Evolutionary conservation across 2,797 vertebrate genomes (phyloP).

Genomic region (Kryptopterus vitreolus): DNA sequence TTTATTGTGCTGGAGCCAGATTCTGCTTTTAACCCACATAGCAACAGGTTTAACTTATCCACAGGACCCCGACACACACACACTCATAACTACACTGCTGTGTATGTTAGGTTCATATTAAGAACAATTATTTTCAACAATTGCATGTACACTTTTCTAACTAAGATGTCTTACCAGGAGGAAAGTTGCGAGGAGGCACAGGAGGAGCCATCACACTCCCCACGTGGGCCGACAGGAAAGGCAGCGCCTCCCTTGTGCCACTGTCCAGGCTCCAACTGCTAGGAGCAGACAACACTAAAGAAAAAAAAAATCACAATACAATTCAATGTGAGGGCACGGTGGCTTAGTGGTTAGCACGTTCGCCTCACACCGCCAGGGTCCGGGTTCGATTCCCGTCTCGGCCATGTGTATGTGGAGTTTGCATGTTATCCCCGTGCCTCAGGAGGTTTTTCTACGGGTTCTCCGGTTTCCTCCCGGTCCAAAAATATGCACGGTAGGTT

Average conservation of each 20-base stretch:
- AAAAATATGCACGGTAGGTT: too few species aligned
- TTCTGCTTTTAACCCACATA: background rate
- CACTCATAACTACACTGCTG: slow-evolving; percentile 1
- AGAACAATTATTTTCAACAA: background rate
- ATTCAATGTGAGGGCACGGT: too few species aligned
- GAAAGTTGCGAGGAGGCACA: slow-evolving; percentile 84
- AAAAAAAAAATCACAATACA: background rate
- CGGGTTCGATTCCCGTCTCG: too few species aligned
- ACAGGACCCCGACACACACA: background rate
- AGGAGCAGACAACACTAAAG: slow-evolving; percentile 85
- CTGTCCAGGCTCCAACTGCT: slow-evolving; percentile 97
- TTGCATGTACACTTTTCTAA: background rate
- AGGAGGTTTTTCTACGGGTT: too few species aligned
- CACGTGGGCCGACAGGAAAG: slow-evolving; percentile 79
- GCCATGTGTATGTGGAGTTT: too few species aligned
- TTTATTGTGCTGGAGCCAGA: background rate
- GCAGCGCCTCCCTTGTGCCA: slow-evolving; percentile 79
- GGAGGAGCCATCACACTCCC: slow-evolving; percentile 86
- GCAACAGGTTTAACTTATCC: background rate
- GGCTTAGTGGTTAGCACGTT: too few species aligned
- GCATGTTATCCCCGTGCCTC: too few species aligned
- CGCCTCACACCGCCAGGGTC: too few species aligned
- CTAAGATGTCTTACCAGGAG: slow-evolving; percentile 62
- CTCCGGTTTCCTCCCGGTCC: too few species aligned
- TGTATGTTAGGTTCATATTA: background rate